Evolutionary conservation across 1,140 invertebrate genomes (phyloP).

Genomic region (Tetragnatha versicolor): DNA sequence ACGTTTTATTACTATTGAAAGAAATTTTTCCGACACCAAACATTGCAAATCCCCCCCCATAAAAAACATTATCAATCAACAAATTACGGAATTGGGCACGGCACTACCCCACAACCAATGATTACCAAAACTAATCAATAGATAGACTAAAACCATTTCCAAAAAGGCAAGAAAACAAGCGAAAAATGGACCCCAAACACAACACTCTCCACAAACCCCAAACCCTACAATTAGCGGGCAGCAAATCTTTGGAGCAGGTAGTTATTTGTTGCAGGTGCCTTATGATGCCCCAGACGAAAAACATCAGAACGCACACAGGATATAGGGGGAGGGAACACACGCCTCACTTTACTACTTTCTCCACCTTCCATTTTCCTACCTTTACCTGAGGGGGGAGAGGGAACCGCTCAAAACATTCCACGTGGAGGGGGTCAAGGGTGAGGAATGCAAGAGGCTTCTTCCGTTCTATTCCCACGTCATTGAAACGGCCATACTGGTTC

Average conservation of each 20-base stretch:
- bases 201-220: no score
- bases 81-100: no score
- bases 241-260: background rate
- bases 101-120: no score
- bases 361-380: background rate
- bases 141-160: no score
- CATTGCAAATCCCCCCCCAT: background rate
- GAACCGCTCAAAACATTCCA: constrained; percentile 13
- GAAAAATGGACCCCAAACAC: no score
- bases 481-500: constrained; percentile 34
- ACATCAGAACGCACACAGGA: background rate
- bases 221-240: constrained; percentile 6
- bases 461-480: constrained; percentile 34
- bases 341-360: background rate
- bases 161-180: no score
- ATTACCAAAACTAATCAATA: no score
- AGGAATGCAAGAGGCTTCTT: constrained; percentile 6
- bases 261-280: constrained; percentile 25
- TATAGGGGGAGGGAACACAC: background rate
- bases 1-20: no score
- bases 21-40: no score
- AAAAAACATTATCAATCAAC: no score
- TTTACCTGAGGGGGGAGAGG: background rate
- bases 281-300: constrained; percentile 19
- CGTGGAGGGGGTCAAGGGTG: constrained; percentile 30